Conservation (phyloP, 2,888 invertebrate species). For the Callyntrura guangdongensis region DNA sequence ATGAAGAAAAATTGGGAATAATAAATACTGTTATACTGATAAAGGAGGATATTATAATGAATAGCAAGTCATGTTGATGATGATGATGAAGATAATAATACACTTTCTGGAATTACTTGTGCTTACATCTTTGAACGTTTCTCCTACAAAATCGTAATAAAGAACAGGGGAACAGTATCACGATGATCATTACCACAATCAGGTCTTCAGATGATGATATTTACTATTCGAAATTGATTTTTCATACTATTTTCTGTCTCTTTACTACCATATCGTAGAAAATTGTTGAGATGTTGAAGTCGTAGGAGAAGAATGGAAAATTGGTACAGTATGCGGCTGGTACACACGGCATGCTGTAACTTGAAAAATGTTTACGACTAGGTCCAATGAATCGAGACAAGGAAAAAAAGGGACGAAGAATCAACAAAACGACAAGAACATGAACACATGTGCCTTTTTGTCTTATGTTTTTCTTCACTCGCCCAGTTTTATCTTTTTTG, state of each 20-base stretch:
- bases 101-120: constrained; percentile 15
- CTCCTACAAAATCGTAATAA: constrained; percentile 10
- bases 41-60: constrained; percentile 32
- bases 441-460: constrained; percentile 51
- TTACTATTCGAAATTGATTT: constrained; percentile 42
- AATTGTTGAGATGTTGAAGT: neutral
- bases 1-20: constrained; percentile 39
- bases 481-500: constrained; percentile 9
- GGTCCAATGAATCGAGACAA: constrained; percentile 72
- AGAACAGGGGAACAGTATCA: neutral
- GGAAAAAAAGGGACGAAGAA: constrained; percentile 32
- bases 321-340: constrained; percentile 61
- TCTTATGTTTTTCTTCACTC: constrained; percentile 16
- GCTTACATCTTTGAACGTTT: neutral
- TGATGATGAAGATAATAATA: neutral
- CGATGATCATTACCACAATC: neutral
- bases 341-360: neutral
- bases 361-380: constrained; percentile 60
- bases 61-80: constrained; percentile 40
- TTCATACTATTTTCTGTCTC: neutral
- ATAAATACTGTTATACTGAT: constrained; percentile 59
- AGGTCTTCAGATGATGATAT: constrained; percentile 38
- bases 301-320: constrained; percentile 47
- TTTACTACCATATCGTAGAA: neutral
- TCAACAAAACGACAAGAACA: constrained; percentile 34